These are phyloP conservation scores for Meteorus cinctellus DNA, from an alignment of 2,888 invertebrate species.

Conservation along the genomic window DNA sequence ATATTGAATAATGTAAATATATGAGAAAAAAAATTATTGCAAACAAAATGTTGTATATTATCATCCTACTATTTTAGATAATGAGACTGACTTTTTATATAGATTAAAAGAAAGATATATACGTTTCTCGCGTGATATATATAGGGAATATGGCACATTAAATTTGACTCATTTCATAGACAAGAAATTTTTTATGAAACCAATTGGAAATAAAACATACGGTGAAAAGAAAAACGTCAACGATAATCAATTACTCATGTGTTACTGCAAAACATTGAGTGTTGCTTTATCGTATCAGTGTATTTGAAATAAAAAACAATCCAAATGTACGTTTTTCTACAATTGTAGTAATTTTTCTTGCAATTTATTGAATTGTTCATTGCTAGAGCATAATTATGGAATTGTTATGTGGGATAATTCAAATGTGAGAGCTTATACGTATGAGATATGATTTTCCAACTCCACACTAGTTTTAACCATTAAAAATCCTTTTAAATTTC, in stretches of 20 bases:
- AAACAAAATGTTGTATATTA: constrained; percentile 23
- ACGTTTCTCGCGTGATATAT: neutral
- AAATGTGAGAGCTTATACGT: neutral
- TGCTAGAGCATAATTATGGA: neutral
- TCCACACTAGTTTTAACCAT: neutral
- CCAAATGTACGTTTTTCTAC: too few relatives aligned
- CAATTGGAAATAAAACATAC: too few relatives aligned
- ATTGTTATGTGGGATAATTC: neutral
- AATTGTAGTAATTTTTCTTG: neutral
- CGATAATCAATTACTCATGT: too few relatives aligned
- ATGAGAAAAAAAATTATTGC: neutral
- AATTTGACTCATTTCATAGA: neutral
- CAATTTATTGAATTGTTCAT: neutral
- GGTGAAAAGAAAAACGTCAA: too few relatives aligned
- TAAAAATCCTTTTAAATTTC: neutral
- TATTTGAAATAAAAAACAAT: neutral
- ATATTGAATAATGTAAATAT: constrained; percentile 30
- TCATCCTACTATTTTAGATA: constrained; percentile 53
- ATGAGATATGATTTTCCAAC: neutral
- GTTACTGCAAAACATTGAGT: neutral
- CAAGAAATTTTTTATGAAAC: too few relatives aligned
- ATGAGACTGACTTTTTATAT: constrained; percentile 68
- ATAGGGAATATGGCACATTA: neutral
- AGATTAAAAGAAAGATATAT: constrained; percentile 21
- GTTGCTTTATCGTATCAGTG: neutral